These are phyloP conservation scores for Cydia pomonella DNA, from an alignment of 1,140 invertebrate genomes.

Conservation along the genomic window DNA sequence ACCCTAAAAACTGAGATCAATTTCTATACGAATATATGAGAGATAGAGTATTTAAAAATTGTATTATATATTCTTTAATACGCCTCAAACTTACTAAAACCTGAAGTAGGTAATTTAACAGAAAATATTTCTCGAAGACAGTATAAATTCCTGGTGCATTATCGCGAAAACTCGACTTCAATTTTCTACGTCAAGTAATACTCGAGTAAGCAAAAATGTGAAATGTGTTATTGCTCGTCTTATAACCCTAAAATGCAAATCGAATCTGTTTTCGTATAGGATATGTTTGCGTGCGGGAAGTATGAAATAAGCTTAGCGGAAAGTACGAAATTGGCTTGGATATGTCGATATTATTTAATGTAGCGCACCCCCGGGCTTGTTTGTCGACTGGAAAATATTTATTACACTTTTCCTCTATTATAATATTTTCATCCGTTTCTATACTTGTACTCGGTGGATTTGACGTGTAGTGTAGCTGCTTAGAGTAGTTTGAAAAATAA, in stretches of 20 bases:
- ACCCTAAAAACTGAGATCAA: too few species aligned
- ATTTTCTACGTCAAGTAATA: slow-evolving; percentile 37
- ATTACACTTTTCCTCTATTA: slow-evolving; percentile 53
- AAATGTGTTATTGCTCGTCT: slow-evolving; percentile 48
- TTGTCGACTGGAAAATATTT: slow-evolving; percentile 63
- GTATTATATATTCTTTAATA: too few species aligned
- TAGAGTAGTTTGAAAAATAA: not conserved
- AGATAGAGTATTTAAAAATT: too few species aligned
- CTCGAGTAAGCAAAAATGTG: slow-evolving; percentile 39
- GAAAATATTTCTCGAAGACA: not conserved
- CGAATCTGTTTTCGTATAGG: slow-evolving; percentile 57
- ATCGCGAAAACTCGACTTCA: slow-evolving; percentile 14
- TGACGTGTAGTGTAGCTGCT: slow-evolving; percentile 10
- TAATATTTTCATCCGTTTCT: slow-evolving; percentile 46
- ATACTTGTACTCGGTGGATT: slow-evolving; percentile 6
- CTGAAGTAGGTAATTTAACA: not conserved
- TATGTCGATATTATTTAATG: slow-evolving; percentile 71
- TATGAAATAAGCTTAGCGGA: slow-evolving; percentile 67
- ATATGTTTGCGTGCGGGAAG: slow-evolving; percentile 59
- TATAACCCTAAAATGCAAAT: slow-evolving; percentile 59
- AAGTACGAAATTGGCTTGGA: slow-evolving; percentile 68
- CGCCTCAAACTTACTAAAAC: not conserved
- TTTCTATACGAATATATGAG: too few species aligned
- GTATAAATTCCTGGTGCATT: slow-evolving; percentile 21
- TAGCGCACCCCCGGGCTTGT: slow-evolving; percentile 55